Base-by-base conservation (phyloP, 2,797 vertebrate species). In the Kryptolebias ocellatus region DNA sequence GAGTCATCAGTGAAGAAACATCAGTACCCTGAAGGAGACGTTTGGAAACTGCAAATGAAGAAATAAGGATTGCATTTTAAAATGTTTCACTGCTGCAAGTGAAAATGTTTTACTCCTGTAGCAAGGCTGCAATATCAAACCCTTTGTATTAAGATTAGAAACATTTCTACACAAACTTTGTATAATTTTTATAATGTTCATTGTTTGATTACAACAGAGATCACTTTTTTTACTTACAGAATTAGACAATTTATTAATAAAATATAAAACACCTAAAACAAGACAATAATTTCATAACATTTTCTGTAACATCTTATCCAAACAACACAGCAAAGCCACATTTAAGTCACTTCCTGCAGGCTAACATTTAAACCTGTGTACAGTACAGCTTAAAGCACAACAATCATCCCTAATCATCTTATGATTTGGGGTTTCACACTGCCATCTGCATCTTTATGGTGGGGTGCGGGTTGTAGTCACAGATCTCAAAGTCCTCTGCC, bases 391-490 rank as follows among this genome's bases (percentile, higher is more conserved):
- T 24, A 24, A 24, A 24, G 20, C 20, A 24, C 20, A 24, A 24
- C 20, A 24, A 24, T 24, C 20, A 24, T 24, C 20, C 20, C 20
- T 24, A 18, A 37, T 34, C 5, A 42, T 57, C 16, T 1, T 1
- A 17, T 6, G 5, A 6, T 45, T 61, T 3, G 10, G 27, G 15
- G 4, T 29, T 67, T 91, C 91, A 99, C 73, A 99, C 94, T 27
- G 98, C 96, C 97, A 99, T 98, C 81, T 97, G 94, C 97, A 99
- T 98, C 90, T 97, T 99, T 86, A 99, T 98, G 46, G 92, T 3
- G 2, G 98, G 96, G 58, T 99, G 95, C 39, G 98, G 98, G 83
- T 96, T 85, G 83, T 99, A 99, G 75, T 90, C 93, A 60, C 94
- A 95, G 78, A 99, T 93, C 80, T 95, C 92, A 85, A 99, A 98